Evolutionary conservation across 1,140 invertebrate species (phyloP).

Genomic region (Ectropis grisescens): DNA sequence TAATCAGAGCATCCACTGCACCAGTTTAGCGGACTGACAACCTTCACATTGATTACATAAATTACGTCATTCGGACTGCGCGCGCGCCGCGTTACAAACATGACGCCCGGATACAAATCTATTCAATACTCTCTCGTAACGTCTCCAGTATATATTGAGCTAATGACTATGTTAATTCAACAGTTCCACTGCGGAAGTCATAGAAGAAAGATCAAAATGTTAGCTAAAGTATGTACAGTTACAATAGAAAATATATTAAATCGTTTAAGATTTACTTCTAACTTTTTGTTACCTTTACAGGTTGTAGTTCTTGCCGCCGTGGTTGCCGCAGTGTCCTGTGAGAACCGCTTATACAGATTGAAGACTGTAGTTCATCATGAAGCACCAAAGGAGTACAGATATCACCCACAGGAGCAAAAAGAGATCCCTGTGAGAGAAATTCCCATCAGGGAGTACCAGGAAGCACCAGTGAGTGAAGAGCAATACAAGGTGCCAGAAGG

Average conservation of each 20-base stretch:
- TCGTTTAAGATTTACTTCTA: too few relatives aligned
- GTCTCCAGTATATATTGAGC: constrained; percentile 66
- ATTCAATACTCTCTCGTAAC: constrained; percentile 66
- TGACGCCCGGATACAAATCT: constrained; percentile 54
- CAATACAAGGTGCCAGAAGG: constrained; percentile 14
- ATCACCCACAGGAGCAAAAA: constrained; percentile 20
- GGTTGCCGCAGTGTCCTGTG: constrained; percentile 20
- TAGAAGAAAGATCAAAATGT: constrained; percentile 58
- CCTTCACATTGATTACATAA: constrained; percentile 65
- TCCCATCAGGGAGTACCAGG: too few relatives aligned
- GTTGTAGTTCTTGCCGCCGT: constrained; percentile 28
- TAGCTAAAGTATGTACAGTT: constrained; percentile 49
- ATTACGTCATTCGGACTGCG: constrained; percentile 50
- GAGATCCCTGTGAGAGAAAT: too few relatives aligned
- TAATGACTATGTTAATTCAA: constrained; percentile 60
- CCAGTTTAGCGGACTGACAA: constrained; percentile 20
- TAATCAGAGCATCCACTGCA: constrained; percentile 7
- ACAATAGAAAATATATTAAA: too few relatives aligned
- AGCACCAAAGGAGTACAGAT: constrained; percentile 31
- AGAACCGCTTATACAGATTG: constrained; percentile 36
- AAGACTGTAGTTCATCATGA: constrained; percentile 29
- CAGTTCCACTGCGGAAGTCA: constrained; percentile 62
- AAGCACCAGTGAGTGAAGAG: constrained; percentile 33
- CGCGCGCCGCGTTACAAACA: constrained; percentile 45
- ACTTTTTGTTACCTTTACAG: too few relatives aligned